Evolutionary conservation across 2,113 vertebrate species (phyloP), one percentile per base, ranked within the genome.

Genomic region (Actenoides lindsayi): DNA sequence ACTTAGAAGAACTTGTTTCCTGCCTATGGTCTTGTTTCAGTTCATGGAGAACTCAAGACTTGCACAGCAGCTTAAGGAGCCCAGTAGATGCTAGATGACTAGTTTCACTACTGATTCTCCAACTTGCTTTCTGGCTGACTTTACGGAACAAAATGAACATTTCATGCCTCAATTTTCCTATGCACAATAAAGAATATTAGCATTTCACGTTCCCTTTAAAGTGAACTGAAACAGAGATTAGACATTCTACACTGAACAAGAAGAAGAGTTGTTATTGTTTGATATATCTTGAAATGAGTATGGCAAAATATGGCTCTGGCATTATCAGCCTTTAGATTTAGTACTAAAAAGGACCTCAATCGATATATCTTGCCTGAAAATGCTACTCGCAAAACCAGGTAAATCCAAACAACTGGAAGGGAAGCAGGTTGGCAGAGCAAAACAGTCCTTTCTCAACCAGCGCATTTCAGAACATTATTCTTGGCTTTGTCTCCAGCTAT

Each of bases 401-500:
- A 71, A 90, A 83, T 90, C 24, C 23, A 94, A 87, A 73, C 42
- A 92, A 91, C 9, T 89, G 57, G 50, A 81, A 23, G 62, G 65
- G 76, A 79, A 78, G 82, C 59, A 90, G 83, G 87, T 13, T 87
- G 86, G 70, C 91, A 93, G 80, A 87, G 62, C 5, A 39, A 68
- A 82, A 74, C 83, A 84, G 31, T 31, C 77, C 62, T 91, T 91
- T 83, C 89, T 94, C 89, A 94, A 82, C 80, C 44, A 92, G 80
- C 92, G 93, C 73, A 95, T 92, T 96, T 88, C 92, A 89, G 92
- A 76, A 94, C 94, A 73, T 96, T 97, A 85, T 96, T 95, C 89
- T 96, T 97, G 96, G 95, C 96, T 83, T 89, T 54, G 80, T 67
- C 77, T 97, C 77, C 77, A 50, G 62, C 77, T 94, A 84, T 96